A percentile compares a stretch with the other conserved stretches of the same genome.
Conservation (phyloP, 2,113 vertebrate genomes). For the Electrona antarctica region DNA sequence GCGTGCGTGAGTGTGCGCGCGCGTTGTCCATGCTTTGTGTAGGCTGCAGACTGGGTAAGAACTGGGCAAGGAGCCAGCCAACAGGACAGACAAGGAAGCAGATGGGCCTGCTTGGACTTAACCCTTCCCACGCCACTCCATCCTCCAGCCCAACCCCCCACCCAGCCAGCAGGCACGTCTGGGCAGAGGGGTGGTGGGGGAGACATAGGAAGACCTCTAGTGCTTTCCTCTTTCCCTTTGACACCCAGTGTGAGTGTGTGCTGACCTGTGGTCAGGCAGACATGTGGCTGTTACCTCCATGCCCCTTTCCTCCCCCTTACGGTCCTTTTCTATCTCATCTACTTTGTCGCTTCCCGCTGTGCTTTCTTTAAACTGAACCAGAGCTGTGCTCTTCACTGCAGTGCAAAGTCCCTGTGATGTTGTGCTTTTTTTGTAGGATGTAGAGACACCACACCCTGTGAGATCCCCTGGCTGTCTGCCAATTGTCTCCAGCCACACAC, state of each 20-base stretch:
- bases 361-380: slow-evolving; percentile 40
- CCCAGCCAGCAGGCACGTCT: slow-evolving; percentile 47
- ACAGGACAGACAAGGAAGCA: slow-evolving; percentile 74
- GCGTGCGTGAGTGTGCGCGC: background rate
- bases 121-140: slow-evolving; percentile 77
- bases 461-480: slow-evolving; percentile 40
- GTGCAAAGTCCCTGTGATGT: slow-evolving; percentile 31
- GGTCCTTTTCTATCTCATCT: slow-evolving; percentile 15
- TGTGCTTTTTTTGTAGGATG: slow-evolving; percentile 45
- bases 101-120: slow-evolving; percentile 77
- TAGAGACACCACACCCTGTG: slow-evolving; percentile 49
- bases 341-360: slow-evolving; percentile 35
- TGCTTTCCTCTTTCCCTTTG: background rate
- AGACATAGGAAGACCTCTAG: background rate
- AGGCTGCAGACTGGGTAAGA: slow-evolving; percentile 45
- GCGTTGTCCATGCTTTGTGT: slow-evolving; percentile 25
- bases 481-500: slow-evolving; percentile 36
- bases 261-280: slow-evolving; percentile 42
- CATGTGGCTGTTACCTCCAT: slow-evolving; percentile 50
- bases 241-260: slow-evolving; percentile 21
- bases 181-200: slow-evolving; percentile 15
- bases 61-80: slow-evolving; percentile 61
- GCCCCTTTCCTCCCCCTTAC: slow-evolving; percentile 16
- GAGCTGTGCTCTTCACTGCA: slow-evolving; percentile 34
- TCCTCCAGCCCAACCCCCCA: slow-evolving; percentile 46